Conservation (phyloP, 2,888 invertebrate genomes). For the Didymodactylos carnosus region DNA sequence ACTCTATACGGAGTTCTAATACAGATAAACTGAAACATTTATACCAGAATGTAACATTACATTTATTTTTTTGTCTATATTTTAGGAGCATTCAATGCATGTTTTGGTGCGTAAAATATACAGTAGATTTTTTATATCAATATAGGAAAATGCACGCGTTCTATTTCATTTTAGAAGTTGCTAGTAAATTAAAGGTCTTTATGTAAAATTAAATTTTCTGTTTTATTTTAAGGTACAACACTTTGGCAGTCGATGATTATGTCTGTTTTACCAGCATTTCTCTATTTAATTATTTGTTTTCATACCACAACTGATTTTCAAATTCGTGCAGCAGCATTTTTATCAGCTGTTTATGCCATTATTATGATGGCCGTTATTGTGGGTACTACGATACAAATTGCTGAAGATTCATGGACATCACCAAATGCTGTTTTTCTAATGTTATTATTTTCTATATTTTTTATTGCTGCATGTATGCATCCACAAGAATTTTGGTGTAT, state of each 20-base stretch:
- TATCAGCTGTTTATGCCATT: slow-evolving; percentile 20
- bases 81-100: slow-evolving; percentile 19
- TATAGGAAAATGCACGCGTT: no score
- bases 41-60: no score
- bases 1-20: no score
- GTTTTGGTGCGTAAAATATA: background rate
- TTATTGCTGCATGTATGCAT: slow-evolving; percentile 83
- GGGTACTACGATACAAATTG: slow-evolving; percentile 19
- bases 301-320: slow-evolving; percentile 45
- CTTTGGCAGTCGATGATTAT: slow-evolving; percentile 59
- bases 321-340: slow-evolving; percentile 38
- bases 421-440: slow-evolving; percentile 21
- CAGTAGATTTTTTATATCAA: background rate
- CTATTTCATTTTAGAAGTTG: no score
- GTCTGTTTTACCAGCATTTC: slow-evolving; percentile 17
- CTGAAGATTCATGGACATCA: slow-evolving; percentile 17
- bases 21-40: no score
- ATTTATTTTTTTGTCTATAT: no score
- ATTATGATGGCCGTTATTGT: slow-evolving; percentile 22
- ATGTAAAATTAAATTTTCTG: background rate
- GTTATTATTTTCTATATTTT: slow-evolving; percentile 57
- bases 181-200: no score
- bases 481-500: slow-evolving; percentile 53
- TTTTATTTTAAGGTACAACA: slow-evolving; percentile 46
- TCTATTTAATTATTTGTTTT: slow-evolving; percentile 21